phyloP scores from a whole-genome alignment of 2,888 invertebrate genomes.

The Micoletzkya japonica region DNA sequence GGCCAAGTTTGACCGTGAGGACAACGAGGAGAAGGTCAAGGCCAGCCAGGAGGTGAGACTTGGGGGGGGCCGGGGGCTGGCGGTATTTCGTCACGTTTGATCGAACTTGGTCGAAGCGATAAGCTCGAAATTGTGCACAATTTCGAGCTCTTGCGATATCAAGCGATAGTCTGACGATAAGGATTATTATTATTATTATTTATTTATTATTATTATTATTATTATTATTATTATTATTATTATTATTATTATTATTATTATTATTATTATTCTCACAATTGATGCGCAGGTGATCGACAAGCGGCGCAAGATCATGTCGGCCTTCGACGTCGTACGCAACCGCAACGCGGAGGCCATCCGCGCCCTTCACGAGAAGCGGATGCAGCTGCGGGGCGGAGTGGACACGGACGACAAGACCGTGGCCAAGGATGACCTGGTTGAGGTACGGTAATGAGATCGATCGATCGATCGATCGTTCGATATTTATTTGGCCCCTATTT shows the following conservation, averaged over 20 bases:
- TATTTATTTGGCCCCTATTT: no score
- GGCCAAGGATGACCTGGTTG: constrained; percentile 18
- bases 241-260: neutral
- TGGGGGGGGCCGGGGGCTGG: neutral
- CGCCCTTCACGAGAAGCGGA: constrained; percentile 34
- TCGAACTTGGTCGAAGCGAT: no score
- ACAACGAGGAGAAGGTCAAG: constrained; percentile 66
- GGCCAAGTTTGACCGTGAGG: constrained; percentile 92
- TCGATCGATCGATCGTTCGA: neutral
- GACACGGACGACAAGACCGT: constrained; percentile 16
- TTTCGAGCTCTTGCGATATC: no score
- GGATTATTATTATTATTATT: neutral
- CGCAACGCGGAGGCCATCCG: constrained; percentile 38
- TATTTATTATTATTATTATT: neutral
- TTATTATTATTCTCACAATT: neutral
- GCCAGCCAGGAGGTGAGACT: constrained; percentile 57
- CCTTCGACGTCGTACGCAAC: constrained; percentile 50
- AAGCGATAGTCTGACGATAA: no score
- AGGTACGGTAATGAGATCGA: no score
- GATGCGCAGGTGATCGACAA: constrained; percentile 26
- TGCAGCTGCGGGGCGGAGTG: constrained; percentile 34
- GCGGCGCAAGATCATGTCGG: constrained; percentile 50
- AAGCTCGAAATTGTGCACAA: no score
- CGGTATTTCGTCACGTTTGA: no score
- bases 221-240: neutral